Conservation (phyloP, 2,797 vertebrate species). For the Notolabrus celidotus region DNA sequence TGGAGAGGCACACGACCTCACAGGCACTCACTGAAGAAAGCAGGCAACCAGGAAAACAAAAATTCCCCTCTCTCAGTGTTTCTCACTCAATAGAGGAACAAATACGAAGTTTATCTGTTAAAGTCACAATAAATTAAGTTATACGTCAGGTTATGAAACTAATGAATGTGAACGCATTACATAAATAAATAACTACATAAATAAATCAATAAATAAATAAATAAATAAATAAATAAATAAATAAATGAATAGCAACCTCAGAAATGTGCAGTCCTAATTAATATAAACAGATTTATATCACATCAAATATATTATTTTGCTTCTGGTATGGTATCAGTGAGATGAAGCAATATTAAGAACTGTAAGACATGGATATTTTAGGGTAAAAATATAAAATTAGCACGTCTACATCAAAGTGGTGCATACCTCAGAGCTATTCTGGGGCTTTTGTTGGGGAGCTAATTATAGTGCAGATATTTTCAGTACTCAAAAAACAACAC, state of each 20-base stretch:
- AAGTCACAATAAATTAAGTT: background rate
- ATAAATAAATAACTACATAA: no score
- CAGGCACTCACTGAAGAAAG: constrained; percentile 3
- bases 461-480: background rate
- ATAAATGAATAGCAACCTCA: no score
- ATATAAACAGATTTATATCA: no score
- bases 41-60: constrained; percentile 8
- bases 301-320: background rate
- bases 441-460: background rate
- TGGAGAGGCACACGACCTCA: constrained; percentile 18
- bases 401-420: background rate
- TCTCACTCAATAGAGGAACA: background rate
- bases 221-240: no score
- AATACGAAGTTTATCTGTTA: background rate
- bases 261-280: no score
- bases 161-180: no score
- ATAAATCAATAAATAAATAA: no score
- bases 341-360: background rate
- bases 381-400: background rate
- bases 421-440: background rate
- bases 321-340: background rate
- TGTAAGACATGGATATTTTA: background rate
- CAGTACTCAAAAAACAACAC: background rate
- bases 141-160: background rate
- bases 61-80: background rate